Percentiles rank a stretch among this genome's conserved stretches.
Evolutionary conservation across 1,140 invertebrate genomes (phyloP).

Genomic region (Drosophila tristis): DNA sequence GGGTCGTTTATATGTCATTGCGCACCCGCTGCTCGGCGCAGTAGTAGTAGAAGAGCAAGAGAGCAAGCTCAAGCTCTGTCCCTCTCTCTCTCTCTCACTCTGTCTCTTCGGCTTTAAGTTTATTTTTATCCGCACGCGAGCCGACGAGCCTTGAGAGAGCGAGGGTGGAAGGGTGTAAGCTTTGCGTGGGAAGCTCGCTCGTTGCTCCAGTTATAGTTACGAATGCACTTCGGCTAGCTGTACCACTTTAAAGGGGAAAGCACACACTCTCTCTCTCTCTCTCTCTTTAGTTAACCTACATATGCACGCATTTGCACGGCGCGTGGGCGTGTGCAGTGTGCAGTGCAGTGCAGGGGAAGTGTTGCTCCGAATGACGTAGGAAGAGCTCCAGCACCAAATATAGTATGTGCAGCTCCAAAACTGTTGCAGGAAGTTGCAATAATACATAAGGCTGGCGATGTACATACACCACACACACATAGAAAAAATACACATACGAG

Average conservation of each 20-base stretch:
- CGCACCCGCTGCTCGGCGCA: conserved; percentile 35
- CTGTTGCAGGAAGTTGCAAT: too few relatives aligned
- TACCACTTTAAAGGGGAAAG: too few relatives aligned
- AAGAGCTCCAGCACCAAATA: too few relatives aligned
- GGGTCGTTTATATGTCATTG: conserved; percentile 55
- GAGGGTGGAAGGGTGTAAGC: conserved; percentile 11
- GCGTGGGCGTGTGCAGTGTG: too few relatives aligned
- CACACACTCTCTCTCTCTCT: background rate
- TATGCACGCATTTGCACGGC: background rate
- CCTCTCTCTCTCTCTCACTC: too few relatives aligned
- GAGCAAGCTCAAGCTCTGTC: background rate
- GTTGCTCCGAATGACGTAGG: too few relatives aligned
- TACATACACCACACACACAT: too few relatives aligned
- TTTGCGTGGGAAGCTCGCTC: conserved; percentile 4
- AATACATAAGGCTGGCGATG: too few relatives aligned
- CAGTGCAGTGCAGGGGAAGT: too few relatives aligned
- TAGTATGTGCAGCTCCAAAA: too few relatives aligned
- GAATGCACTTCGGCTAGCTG: conserved; percentile 24
- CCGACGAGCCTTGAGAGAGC: background rate
- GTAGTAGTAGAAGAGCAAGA: conserved; percentile 8
- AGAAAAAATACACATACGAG: too few relatives aligned
- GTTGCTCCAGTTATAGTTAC: conserved; percentile 43
- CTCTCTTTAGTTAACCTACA: conserved; percentile 9
- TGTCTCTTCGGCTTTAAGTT: too few relatives aligned
- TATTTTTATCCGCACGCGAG: conserved; percentile 1